These are phyloP conservation scores for Netelia virgata DNA, from an alignment of 2,888 invertebrate genomes.

Conservation along the genomic window DNA sequence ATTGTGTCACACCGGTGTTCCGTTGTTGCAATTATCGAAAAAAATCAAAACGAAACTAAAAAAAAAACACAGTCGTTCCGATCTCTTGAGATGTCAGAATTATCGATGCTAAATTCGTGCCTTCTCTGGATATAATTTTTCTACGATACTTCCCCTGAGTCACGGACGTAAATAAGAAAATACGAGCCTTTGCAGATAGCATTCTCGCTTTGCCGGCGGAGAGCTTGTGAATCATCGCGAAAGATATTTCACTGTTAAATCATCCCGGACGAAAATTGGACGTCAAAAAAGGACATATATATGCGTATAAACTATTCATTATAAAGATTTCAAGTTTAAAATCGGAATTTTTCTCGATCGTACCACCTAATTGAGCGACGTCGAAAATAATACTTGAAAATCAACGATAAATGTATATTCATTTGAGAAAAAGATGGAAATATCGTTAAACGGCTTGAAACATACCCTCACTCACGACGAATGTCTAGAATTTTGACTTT, in stretches of 20 bases:
- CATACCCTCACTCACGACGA: too few species aligned
- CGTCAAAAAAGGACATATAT: neutral
- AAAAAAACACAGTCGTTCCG: neutral
- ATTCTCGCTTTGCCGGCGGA: slow-evolving; percentile 37
- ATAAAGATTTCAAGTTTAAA: too few species aligned
- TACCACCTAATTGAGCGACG: too few species aligned
- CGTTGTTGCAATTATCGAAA: neutral
- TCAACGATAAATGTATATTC: too few species aligned
- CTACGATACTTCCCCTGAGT: slow-evolving; percentile 21
- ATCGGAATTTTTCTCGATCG: too few species aligned
- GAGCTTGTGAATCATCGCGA: slow-evolving; percentile 56
- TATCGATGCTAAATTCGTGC: slow-evolving; percentile 6
- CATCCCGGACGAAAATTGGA: neutral
- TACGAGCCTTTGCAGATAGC: slow-evolving; percentile 19
- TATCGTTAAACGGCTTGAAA: too few species aligned
- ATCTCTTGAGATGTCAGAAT: neutral
- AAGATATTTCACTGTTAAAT: slow-evolving; percentile 33
- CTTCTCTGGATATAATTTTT: slow-evolving; percentile 25
- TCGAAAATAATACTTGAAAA: too few species aligned
- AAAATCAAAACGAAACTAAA: neutral
- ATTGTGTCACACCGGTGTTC: neutral
- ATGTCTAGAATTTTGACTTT: too few species aligned
- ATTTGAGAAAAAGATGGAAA: too few species aligned
- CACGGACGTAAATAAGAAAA: slow-evolving; percentile 46
- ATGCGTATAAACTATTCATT: too few species aligned